Base-by-base conservation (phyloP, 1,140 invertebrate genomes). In the Bombus breviceps region DNA sequence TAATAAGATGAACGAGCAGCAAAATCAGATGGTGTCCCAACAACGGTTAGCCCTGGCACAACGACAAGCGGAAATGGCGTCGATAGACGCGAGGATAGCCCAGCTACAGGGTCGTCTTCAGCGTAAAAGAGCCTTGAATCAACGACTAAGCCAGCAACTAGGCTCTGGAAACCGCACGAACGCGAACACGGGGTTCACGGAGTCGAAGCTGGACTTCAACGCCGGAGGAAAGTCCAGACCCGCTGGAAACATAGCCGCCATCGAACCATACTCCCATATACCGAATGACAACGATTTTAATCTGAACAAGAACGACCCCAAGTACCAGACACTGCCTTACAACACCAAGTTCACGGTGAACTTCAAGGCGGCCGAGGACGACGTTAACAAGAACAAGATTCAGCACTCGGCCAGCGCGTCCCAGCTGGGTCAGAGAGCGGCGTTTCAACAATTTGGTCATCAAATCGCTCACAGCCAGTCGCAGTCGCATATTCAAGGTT, bases 1-100 rank as follows among this genome's bases (percentile, higher is more conserved):
- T 39, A 99, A 99, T 95, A 99, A 99, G 94, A 95, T 99, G 93
- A 99, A 98, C 94, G 98, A 99, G 93, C 98, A 99, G 93, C 98
- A 99, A 94, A 98, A 98, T 93, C 97, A 97, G 62, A 96, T 98
- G 83, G 96, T 99, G 79, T 97, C 97, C 76, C 97, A 98, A 88
- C 98, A 99, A 94, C 96, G 98, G 72, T 97, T 99, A 88, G 97
- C 98, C 32, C 94, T 99, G 87, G 97, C 97, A 32, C 97, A 98
- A 89, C 95, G 98, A 41, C 98, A 99, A 92, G 98, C 98, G 83
- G 98, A 99, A 94, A 97, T 99, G 95, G 96, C 97, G 32, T 97
- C 97, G 76, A 98, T 99, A 92, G 99, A 99, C 95, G 97, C 98
- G 87, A 96, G 98, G 81, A 99, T 99, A 92, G 98, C 98, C 28